Evolutionary conservation across 2,888 invertebrate species (phyloP).

Genomic region (Polyommatus icarus): DNA sequence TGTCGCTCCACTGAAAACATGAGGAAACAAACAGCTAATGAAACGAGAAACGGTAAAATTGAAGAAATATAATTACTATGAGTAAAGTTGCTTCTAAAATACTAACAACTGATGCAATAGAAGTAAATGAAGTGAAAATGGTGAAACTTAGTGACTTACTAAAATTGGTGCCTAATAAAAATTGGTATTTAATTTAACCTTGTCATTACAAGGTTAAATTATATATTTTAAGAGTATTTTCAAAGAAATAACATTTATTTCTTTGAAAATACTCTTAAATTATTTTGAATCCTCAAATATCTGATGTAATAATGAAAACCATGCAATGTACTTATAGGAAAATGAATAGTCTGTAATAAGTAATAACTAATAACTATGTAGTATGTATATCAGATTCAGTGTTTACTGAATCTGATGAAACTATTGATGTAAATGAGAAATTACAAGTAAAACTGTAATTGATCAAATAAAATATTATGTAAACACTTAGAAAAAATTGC

Average conservation of each 20-base stretch:
- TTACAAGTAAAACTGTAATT: background rate
- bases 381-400: too few relatives aligned
- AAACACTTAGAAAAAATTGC: background rate
- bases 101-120: background rate
- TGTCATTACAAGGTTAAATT: too few relatives aligned
- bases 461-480: slow-evolving; percentile 4
- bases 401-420: slow-evolving; percentile 3
- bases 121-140: background rate
- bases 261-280: background rate
- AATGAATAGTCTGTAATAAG: background rate
- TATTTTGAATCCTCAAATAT: background rate
- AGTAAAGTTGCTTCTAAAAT: background rate
- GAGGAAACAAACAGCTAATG: slow-evolving; percentile 1
- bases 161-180: background rate
- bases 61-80: background rate
- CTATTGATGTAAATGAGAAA: background rate
- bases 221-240: too few relatives aligned
- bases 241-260: too few relatives aligned
- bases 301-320: background rate
- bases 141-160: background rate
- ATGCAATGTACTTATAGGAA: background rate
- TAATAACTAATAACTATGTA: too few relatives aligned
- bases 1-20: slow-evolving; percentile 14
- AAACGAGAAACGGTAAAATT: background rate
- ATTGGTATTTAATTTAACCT: background rate